phyloP scores from a whole-genome alignment of 2,888 invertebrate genomes.

The Ochropleura leucogaster region DNA sequence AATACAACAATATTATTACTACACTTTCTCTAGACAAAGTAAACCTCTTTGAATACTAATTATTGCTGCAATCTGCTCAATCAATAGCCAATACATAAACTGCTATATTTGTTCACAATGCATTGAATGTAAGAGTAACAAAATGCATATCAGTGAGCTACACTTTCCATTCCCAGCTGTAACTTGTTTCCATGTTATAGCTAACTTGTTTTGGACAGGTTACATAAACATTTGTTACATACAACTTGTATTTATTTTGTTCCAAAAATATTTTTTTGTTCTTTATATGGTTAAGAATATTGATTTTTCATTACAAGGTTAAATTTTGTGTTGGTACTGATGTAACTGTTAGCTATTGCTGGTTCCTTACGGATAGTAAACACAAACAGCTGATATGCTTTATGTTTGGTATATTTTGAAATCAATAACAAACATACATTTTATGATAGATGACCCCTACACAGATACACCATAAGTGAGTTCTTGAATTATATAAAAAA shows the following conservation, averaged over 20 bases:
- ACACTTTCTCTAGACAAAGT: conserved; percentile 33
- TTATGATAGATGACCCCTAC: background rate
- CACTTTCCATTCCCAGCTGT: conserved; percentile 55
- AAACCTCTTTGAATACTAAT: conserved; percentile 33
- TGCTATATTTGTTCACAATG: conserved; percentile 37
- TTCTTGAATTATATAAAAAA: conserved; percentile 3
- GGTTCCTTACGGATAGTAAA: conserved; percentile 5
- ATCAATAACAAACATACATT: background rate
- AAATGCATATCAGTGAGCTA: conserved; percentile 38
- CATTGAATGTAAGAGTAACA: conserved; percentile 47
- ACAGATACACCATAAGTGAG: background rate
- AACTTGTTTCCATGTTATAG: conserved; percentile 42
- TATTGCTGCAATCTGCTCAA: conserved; percentile 41
- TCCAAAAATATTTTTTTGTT: background rate
- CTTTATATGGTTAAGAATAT: background rate
- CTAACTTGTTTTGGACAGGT: conserved; percentile 45
- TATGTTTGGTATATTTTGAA: background rate
- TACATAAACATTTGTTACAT: conserved; percentile 39
- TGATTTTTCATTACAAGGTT: background rate
- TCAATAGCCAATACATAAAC: conserved; percentile 34
- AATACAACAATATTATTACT: conserved; percentile 12
- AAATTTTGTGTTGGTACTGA: background rate
- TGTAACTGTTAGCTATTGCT: background rate
- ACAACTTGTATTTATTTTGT: conserved; percentile 12
- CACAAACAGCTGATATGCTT: conserved; percentile 6